Evolutionary conservation across 1,140 invertebrate genomes (phyloP), one percentile per base, ranked within the genome.

Genomic region (Euura saliciscinereae): DNA sequence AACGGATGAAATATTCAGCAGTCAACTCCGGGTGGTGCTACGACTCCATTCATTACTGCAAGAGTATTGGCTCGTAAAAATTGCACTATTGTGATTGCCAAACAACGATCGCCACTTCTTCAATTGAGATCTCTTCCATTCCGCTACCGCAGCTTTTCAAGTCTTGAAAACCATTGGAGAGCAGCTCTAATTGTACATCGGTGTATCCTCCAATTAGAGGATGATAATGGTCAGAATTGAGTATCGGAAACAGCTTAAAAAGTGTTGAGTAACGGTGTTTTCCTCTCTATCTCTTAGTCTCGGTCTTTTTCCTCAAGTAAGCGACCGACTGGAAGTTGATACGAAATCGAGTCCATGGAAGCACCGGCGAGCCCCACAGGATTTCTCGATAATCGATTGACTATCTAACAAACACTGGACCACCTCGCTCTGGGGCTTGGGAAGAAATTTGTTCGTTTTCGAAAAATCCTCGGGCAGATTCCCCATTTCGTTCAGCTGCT

Each of bases 401-500:
- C 28, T 28, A 28, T 28, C 28, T 28, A 28, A 28, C 28, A 28
- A 28, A 28, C 1, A 28, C 28, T 28, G 28, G 28, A 28, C 28
- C 28, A 28, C 28, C 0, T 28, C 28, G 28, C 28, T 28, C 28
- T 28, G 28, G 28, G 28, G 28, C 28, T 28, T 28, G 28, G 28
- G 28, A 28, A 28, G 28, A 28, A 28, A 28, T 28, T 28, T 28
- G 28, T 28, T 28, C 28, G 28, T 28, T 28, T 59, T 59, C 13
- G 51, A 59, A 59, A 59, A 59, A 59, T 59, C 51, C 51, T 28
- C 28, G 28, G 28, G 28, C 28, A 28, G 28, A 59, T 59, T 11
- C 13, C 51, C 51, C 51, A 59, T 59, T 59, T 59, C 51, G 51
- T 59, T 59, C 51, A 59, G 51, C 51, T 59, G 51, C 51, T 59